A percentile compares a stretch with the other conserved stretches of the same genome.
These are phyloP conservation scores for Lepeophtheirus nordmannii DNA, from an alignment of 2,888 invertebrate genomes.

Conservation along the genomic window DNA sequence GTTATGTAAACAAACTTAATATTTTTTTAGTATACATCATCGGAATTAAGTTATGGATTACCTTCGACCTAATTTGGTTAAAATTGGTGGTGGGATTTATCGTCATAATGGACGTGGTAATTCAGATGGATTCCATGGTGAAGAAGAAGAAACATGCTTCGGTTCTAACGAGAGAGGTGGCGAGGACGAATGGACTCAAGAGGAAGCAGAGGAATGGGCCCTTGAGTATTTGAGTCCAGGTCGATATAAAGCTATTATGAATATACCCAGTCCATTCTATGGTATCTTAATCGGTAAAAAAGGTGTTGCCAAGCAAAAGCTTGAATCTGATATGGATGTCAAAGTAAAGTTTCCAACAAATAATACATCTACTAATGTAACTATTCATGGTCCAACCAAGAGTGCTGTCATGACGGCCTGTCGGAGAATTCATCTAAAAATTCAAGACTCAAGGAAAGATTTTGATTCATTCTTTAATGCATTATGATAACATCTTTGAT, in stretches of 20 bases:
- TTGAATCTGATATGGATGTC: not conserved
- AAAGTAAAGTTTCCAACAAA: not conserved
- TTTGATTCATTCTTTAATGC: not conserved
- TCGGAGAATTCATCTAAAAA: not conserved
- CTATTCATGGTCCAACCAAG: not conserved
- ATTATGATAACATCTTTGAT: not conserved
- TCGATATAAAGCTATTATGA: not conserved
- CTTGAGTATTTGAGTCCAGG: not conserved
- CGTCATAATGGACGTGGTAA: too few relatives aligned
- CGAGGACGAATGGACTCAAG: not conserved
- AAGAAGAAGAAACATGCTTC: not conserved
- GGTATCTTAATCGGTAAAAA: not conserved
- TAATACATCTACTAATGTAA: not conserved
- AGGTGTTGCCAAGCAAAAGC: not conserved
- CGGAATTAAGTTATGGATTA: too few relatives aligned
- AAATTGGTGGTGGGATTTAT: too few relatives aligned
- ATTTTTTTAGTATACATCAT: too few relatives aligned
- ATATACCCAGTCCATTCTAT: not conserved
- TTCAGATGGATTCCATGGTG: not conserved
- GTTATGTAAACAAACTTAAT: too few relatives aligned
- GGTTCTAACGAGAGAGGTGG: not conserved
- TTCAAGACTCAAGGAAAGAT: not conserved
- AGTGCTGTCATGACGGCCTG: not conserved
- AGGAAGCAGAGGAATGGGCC: not conserved
- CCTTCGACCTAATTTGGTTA: too few relatives aligned